Evolutionary conservation across 1,140 invertebrate genomes (phyloP).

Genomic region (Anthonomus grandis): DNA sequence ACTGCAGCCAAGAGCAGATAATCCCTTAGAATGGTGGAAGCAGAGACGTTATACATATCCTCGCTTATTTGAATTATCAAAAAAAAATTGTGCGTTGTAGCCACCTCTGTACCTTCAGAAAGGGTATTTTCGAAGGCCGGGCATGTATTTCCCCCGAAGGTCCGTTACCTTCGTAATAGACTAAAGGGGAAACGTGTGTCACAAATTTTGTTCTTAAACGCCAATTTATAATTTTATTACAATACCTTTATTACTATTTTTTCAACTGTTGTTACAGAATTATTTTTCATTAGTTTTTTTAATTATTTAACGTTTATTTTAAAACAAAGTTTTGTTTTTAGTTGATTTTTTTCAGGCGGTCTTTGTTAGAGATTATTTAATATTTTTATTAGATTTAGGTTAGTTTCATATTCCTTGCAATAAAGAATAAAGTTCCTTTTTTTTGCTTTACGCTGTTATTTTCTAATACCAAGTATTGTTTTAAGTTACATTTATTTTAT

Average conservation of each 20-base stretch:
- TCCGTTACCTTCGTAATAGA: neutral
- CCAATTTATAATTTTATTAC: constrained; percentile 5
- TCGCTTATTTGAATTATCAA: neutral
- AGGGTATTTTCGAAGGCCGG: constrained; percentile 1
- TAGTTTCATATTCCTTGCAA: neutral
- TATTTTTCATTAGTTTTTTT: neutral
- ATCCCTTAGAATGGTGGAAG: constrained; percentile 34
- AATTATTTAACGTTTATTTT: neutral
- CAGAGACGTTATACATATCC: constrained; percentile 27
- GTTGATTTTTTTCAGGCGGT: neutral
- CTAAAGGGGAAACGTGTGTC: neutral
- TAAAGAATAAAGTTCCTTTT: too few species aligned
- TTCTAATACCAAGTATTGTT: neutral
- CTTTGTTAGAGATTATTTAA: neutral
- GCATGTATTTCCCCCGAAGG: neutral
- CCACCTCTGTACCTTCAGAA: constrained; percentile 10
- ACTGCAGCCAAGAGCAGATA: constrained; percentile 12
- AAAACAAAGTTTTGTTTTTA: neutral
- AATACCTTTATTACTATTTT: too few species aligned
- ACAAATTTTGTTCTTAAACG: neutral
- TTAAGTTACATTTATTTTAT: neutral
- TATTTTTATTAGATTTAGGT: neutral
- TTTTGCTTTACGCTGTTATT: neutral
- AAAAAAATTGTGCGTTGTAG: neutral
- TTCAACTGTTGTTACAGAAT: neutral